These are phyloP conservation scores for Leuciscus idus DNA, from an alignment of 2,113 vertebrate species.

Conservation along the genomic window DNA sequence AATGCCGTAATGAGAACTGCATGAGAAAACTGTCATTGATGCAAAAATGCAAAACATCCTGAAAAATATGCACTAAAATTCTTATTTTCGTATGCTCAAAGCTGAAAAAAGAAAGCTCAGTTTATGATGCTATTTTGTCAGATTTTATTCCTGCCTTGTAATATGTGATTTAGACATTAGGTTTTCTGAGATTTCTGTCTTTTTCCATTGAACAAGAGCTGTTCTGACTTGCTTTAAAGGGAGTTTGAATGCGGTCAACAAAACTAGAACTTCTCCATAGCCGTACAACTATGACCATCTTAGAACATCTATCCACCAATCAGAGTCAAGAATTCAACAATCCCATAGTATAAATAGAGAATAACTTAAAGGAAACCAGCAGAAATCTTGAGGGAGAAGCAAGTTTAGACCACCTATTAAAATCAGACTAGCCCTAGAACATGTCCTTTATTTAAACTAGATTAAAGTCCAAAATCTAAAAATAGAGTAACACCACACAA, in stretches of 20 bases:
- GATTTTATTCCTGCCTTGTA: too few species aligned
- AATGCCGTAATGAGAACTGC: not conserved
- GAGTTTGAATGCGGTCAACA: not conserved
- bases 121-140: not conserved
- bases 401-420: not conserved
- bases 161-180: not conserved
- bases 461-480: conserved; percentile 3
- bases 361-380: not conserved
- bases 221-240: not conserved
- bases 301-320: not conserved
- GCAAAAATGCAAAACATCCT: not conserved
- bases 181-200: too few species aligned
- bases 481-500: not conserved
- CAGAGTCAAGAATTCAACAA: not conserved
- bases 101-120: not conserved
- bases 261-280: not conserved
- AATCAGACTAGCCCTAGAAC: not conserved
- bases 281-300: not conserved
- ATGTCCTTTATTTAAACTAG: not conserved
- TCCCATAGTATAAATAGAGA: not conserved
- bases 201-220: too few species aligned
- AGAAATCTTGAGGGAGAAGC: conserved; percentile 14
- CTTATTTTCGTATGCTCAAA: not conserved
- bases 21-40: not conserved
- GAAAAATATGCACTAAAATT: not conserved